Evolutionary conservation across 2,888 invertebrate genomes (phyloP).

Genomic region (Steinernema scapterisci): DNA sequence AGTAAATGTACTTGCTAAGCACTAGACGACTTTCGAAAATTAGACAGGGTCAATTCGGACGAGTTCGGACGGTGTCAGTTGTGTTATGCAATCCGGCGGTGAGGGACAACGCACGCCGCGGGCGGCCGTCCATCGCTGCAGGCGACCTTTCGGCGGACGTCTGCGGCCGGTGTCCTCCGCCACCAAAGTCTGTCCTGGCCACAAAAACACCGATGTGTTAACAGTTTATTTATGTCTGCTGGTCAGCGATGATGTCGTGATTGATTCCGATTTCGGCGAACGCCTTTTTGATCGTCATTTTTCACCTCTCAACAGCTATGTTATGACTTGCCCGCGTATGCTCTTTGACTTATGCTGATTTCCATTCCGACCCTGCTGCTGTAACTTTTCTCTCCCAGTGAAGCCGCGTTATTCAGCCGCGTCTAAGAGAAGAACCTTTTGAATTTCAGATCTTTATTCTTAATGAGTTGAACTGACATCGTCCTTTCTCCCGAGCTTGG

Average conservation of each 20-base stretch:
- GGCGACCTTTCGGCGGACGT: slow-evolving; percentile 20
- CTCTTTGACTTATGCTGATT: slow-evolving; percentile 8
- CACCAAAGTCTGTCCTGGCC: slow-evolving; percentile 20
- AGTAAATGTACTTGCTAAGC: neutral
- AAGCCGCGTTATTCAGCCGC: neutral
- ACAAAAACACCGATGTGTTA: slow-evolving; percentile 28
- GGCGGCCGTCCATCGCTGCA: slow-evolving; percentile 13
- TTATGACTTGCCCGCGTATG: neutral
- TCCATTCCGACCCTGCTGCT: neutral
- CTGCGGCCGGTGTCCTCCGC: slow-evolving; percentile 10
- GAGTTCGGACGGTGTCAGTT: slow-evolving; percentile 26
- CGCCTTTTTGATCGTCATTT: neutral
- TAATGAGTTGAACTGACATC: neutral
- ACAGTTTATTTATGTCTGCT: slow-evolving; percentile 23
- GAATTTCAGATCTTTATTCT: neutral
- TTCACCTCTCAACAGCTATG: neutral
- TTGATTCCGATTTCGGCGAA: slow-evolving; percentile 8
- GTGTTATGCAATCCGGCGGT: slow-evolving; percentile 25
- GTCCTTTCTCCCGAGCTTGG: neutral
- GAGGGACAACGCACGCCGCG: slow-evolving; percentile 21
- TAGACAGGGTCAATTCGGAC: slow-evolving; percentile 10
- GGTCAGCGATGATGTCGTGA: slow-evolving; percentile 19
- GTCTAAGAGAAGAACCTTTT: neutral
- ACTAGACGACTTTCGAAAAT: neutral
- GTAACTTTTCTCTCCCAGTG: neutral